These are phyloP conservation scores for Erinaceus europaeus DNA, from an alignment of 2,113 vertebrate species.

Conservation along the genomic window DNA sequence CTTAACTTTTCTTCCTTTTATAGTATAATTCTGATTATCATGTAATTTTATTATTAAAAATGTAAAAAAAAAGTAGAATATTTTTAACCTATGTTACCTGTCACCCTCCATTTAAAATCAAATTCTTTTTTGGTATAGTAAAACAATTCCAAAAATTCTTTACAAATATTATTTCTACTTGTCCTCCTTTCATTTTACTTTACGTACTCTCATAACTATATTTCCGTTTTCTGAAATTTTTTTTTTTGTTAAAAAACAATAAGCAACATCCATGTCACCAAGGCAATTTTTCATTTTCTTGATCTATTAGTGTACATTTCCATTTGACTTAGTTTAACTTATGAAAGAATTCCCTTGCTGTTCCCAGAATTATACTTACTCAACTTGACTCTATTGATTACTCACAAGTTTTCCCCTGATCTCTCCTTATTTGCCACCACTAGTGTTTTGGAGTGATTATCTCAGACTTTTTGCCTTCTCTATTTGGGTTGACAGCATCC, in stretches of 20 bases:
- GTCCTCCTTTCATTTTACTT: neutral
- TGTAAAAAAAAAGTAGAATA: neutral
- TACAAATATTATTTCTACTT: neutral
- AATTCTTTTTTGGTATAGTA: neutral
- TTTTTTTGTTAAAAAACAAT: neutral
- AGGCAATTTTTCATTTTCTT: neutral
- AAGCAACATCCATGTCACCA: neutral
- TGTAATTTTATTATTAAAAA: neutral
- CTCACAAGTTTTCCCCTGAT: neutral
- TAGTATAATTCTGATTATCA: neutral
- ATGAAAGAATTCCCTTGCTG: neutral
- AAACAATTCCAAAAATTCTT: neutral
- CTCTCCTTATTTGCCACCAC: constrained; percentile 6
- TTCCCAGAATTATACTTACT: neutral
- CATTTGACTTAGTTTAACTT: neutral
- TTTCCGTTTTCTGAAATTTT: neutral
- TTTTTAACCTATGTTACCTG: neutral
- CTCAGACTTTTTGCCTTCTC: neutral
- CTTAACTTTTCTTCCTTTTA: neutral
- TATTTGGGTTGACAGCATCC: neutral
- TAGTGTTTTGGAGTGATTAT: neutral
- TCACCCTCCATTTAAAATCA: neutral
- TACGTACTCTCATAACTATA: neutral
- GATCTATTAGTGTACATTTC: neutral
- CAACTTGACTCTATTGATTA: neutral